Evolutionary conservation across 2,113 vertebrate genomes (phyloP).

Genomic region (Fregata magnificens): DNA sequence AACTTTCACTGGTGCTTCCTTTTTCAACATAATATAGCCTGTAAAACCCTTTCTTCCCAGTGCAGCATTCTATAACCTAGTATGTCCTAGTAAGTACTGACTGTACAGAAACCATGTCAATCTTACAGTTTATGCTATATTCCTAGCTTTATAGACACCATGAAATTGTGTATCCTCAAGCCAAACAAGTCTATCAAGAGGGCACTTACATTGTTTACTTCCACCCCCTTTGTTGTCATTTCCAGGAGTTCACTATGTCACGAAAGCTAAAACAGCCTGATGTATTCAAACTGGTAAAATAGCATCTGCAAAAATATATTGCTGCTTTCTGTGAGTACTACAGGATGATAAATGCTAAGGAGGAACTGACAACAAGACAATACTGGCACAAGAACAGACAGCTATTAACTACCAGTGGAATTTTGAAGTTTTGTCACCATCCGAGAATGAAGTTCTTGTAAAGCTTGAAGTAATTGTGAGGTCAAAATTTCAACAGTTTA

Average conservation of each 20-base stretch:
- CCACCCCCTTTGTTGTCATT: not conserved
- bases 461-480: not conserved
- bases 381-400: not conserved
- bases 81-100: not conserved
- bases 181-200: not conserved
- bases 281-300: not conserved
- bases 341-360: not conserved
- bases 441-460: not conserved
- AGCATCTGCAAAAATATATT: not conserved
- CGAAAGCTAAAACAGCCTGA: not conserved
- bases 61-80: not conserved
- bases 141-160: not conserved
- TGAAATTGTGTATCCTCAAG: not conserved
- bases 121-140: not conserved
- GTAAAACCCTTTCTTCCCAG: not conserved
- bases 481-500: not conserved
- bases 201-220: not conserved
- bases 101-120: not conserved
- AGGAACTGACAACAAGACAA: not conserved
- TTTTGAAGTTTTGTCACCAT: not conserved
- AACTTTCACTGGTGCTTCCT: not conserved
- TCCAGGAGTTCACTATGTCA: not conserved
- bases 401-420: not conserved
- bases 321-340: not conserved
- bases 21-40: not conserved